Evolutionary conservation across 2,888 invertebrate genomes (phyloP).

Genomic region (Callosobruchus maculatus): DNA sequence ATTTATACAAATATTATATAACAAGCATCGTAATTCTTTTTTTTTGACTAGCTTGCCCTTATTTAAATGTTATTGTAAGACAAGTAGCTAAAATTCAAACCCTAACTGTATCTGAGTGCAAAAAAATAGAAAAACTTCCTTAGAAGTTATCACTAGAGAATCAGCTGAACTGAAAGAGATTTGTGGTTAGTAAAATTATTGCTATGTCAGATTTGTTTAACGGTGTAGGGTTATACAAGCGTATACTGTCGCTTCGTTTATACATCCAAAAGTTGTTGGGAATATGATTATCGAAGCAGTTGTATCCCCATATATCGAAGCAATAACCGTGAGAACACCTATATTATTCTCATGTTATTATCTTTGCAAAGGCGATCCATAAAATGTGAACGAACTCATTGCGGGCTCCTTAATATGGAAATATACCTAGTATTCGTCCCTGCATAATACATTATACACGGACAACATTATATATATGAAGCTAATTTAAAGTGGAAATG

Average conservation of each 20-base stretch:
- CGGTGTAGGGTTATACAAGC: too few species aligned
- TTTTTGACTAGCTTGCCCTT: too few species aligned
- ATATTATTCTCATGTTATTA: not conserved
- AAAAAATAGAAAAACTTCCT: too few species aligned
- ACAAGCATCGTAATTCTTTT: too few species aligned
- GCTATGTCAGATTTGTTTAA: too few species aligned
- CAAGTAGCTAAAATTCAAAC: too few species aligned
- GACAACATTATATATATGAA: not conserved
- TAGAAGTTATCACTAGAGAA: too few species aligned
- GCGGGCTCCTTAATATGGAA: not conserved
- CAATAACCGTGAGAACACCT: not conserved
- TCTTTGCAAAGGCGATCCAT: not conserved
- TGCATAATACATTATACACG: not conserved
- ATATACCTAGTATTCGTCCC: not conserved
- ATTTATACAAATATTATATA: too few species aligned
- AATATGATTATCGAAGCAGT: not conserved
- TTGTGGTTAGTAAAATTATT: too few species aligned
- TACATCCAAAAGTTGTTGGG: not conserved
- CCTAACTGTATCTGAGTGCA: too few species aligned
- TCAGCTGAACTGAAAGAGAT: too few species aligned
- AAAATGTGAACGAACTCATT: not conserved
- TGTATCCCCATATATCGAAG: not conserved
- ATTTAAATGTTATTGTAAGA: too few species aligned
- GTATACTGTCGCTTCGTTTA: not conserved
- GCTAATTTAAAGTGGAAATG: not conserved